These are phyloP conservation scores for Blomia tropicalis DNA, from an alignment of 2,888 invertebrate species.

Conservation along the genomic window DNA sequence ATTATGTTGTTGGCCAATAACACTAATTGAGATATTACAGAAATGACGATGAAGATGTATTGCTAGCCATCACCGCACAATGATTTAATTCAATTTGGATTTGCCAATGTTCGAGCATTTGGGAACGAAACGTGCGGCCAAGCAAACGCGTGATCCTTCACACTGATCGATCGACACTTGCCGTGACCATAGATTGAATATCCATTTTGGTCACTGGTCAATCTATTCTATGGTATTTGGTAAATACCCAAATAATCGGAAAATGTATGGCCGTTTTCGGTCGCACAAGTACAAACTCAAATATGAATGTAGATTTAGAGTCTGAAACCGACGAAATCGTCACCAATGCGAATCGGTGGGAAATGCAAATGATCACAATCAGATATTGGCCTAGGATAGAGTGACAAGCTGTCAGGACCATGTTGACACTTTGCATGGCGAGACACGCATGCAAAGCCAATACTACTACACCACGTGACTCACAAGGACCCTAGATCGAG, in stretches of 20 bases:
- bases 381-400: background rate
- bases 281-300: too few relatives aligned
- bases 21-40: conserved; percentile 10
- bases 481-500: background rate
- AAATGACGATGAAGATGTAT: conserved; percentile 8
- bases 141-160: background rate
- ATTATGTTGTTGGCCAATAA: background rate
- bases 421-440: conserved; percentile 15
- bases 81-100: background rate
- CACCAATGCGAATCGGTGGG: conserved; percentile 1
- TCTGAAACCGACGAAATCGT: background rate
- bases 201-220: background rate
- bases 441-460: too few relatives aligned
- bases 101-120: too few relatives aligned
- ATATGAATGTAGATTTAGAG: background rate
- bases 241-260: too few relatives aligned
- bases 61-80: background rate
- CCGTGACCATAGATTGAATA: background rate
- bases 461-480: conserved; percentile 9
- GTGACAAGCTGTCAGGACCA: conserved; percentile 12
- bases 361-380: background rate
- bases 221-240: too few relatives aligned
- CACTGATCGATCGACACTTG: conserved; percentile 13
- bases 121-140: background rate
- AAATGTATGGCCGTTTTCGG: too few relatives aligned